Conservation (phyloP, 2,797 vertebrate species). For the Enteromius afrohamiltoni region DNA sequence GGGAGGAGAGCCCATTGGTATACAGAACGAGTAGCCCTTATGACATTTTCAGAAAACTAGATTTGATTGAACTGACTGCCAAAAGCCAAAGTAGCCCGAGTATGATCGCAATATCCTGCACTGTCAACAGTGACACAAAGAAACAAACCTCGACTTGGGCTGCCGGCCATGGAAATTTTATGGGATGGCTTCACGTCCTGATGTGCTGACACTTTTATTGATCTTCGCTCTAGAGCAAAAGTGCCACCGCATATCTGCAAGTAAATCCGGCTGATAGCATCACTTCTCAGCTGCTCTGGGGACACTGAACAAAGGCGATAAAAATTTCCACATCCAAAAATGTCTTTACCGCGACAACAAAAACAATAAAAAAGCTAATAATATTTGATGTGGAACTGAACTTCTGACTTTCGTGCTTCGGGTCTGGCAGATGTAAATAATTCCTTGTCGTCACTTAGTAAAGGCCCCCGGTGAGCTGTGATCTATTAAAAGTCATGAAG, state of each 20-base stretch:
- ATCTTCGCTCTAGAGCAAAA: conserved; percentile 62
- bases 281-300: background rate
- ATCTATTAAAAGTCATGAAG: conserved; percentile 10
- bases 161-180: conserved; percentile 51
- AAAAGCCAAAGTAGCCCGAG: conserved; percentile 3
- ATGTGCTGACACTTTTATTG: conserved; percentile 69
- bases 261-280: conserved; percentile 13
- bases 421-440: background rate
- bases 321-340: background rate
- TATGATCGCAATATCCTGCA: conserved; percentile 11
- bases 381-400: background rate
- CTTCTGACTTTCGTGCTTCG: background rate
- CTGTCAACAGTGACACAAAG: conserved; percentile 21
- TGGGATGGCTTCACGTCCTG: conserved; percentile 60
- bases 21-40: conserved; percentile 1
- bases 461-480: background rate
- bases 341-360: background rate
- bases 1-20: conserved; percentile 20
- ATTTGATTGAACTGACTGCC: conserved; percentile 39
- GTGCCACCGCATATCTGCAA: conserved; percentile 36
- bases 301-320: background rate
- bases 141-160: conserved; percentile 51
- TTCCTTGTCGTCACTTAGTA: background rate
- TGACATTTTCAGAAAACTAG: conserved; percentile 17
- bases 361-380: background rate